Evolutionary conservation across 2,113 vertebrate genomes (phyloP), one percentile per base, ranked within the genome.

Genomic region (Chaetodon trifascialis): DNA sequence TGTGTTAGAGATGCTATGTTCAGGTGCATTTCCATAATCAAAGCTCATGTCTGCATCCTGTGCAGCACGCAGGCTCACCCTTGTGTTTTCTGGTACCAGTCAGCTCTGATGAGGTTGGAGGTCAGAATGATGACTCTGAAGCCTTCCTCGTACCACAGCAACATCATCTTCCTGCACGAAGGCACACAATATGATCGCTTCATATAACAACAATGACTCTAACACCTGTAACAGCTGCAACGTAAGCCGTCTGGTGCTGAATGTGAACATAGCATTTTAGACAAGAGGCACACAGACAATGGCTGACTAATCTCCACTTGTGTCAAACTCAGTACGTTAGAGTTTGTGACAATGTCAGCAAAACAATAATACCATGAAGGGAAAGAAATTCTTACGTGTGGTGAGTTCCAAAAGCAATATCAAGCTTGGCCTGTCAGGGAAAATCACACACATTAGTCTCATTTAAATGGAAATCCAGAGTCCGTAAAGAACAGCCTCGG

Each of bases 21-120:
- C 4, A 1, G n/a, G 0, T 1, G 14, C 3, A 23, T 47, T 16
- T 70, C 65, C 5, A 52, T 23, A 71, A 46, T 14, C 7, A 52
- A 73, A 49, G 7, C 0, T 42, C 2, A 23, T 17, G 67, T 42
- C 51, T 11, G 7, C 9, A 25, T 68, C 51, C 21, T 0, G 7
- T 54, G 36, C 36, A 58, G 17, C 49, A 56, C 25, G 7, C 51
- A 21, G 36, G 73, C 96, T 82, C 85, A 99, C 98, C 98, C 98
- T 81, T 99, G 98, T 49, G 98, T 98, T 89, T 99, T 99, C 95
- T 99, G 98, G 88, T 98, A 96, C 98, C 98, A 99, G 88, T 99
- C 98, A 0, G 94, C 97, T 72, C 88, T 96, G 91, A 99, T 98
- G 80, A 99, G 96, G 93, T 99, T 99, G 64, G 98, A 97, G 5